phyloP scores from a whole-genome alignment of 1,140 invertebrate genomes.

The Cotesia chilonis region DNA sequence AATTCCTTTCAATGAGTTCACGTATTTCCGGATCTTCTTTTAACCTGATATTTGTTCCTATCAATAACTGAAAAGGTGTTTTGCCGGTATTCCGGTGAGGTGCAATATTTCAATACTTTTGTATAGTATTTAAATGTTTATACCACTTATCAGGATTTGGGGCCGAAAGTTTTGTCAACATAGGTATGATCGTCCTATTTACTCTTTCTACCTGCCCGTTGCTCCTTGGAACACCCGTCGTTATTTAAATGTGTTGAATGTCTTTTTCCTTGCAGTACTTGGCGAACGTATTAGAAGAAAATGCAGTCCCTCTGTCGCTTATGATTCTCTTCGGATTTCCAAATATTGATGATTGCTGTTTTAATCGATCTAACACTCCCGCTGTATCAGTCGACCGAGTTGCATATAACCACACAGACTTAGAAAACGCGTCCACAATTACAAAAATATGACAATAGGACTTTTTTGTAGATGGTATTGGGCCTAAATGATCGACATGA shows the following conservation, averaged over 20 bases:
- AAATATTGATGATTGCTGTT: not conserved
- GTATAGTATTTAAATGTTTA: constrained; percentile 3
- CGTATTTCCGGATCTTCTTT: constrained; percentile 19
- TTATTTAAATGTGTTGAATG: not conserved
- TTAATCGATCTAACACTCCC: not conserved
- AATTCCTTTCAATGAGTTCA: not conserved
- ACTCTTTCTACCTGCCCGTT: constrained; percentile 17
- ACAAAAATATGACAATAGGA: constrained; percentile 2
- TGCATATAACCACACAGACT: constrained; percentile 15
- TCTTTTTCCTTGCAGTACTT: constrained; percentile 1
- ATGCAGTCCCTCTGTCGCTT: not conserved
- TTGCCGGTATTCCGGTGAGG: not conserved
- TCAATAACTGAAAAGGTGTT: constrained; percentile 6
- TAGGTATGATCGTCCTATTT: constrained; percentile 1
- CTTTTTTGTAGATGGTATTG: constrained; percentile 2
- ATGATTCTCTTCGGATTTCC: constrained; percentile 2
- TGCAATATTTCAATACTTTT: not conserved
- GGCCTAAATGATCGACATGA: constrained; percentile 13
- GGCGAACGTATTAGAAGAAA: constrained; percentile 10
- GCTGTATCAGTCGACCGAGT: not conserved
- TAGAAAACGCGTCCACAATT: constrained; percentile 1
- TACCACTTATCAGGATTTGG: constrained; percentile 5
- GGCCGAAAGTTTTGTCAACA: constrained; percentile 1
- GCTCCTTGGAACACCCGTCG: constrained; percentile 4
- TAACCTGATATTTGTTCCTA: not conserved